Conservation (phyloP, 2,888 invertebrate genomes). For the Orthonevra nobilis region DNA sequence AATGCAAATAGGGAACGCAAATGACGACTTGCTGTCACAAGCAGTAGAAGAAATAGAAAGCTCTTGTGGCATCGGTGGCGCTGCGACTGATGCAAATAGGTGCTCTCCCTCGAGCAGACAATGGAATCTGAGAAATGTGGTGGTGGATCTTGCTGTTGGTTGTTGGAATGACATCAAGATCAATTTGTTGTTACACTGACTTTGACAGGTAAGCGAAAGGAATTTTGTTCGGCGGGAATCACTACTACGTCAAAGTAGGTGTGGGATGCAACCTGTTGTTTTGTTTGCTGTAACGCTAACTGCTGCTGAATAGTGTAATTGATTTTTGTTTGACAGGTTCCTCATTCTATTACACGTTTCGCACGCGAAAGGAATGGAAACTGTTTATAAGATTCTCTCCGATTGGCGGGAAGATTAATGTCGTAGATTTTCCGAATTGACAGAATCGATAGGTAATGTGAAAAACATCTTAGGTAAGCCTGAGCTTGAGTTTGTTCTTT, state of each 20-base stretch:
- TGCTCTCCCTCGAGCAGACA: constrained; percentile 2
- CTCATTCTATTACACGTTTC: too few relatives aligned
- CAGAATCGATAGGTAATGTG: too few relatives aligned
- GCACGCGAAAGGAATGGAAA: too few relatives aligned
- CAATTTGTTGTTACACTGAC: constrained; percentile 20
- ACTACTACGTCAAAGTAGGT: neutral
- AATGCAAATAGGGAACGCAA: constrained; percentile 44
- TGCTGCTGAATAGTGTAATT: too few relatives aligned
- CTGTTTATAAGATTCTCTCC: too few relatives aligned
- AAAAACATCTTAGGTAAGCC: too few relatives aligned
- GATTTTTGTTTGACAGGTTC: too few relatives aligned
- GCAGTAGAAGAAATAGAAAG: constrained; percentile 19
- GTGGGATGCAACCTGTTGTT: constrained; percentile 18
- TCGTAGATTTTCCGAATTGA: too few relatives aligned
- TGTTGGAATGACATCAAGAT: constrained; percentile 32
- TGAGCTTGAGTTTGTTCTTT: too few relatives aligned
- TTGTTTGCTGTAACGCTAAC: too few relatives aligned
- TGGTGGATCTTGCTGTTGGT: constrained; percentile 28
- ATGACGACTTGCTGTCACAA: constrained; percentile 16
- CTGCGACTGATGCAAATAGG: constrained; percentile 49
- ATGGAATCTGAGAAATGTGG: constrained; percentile 39
- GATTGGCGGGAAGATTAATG: too few relatives aligned
- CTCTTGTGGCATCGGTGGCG: constrained; percentile 47
- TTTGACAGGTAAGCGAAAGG: constrained; percentile 18
- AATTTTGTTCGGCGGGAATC: neutral